phyloP scores from a whole-genome alignment of 2,113 vertebrate species.

The Hystrix cristata region DNA sequence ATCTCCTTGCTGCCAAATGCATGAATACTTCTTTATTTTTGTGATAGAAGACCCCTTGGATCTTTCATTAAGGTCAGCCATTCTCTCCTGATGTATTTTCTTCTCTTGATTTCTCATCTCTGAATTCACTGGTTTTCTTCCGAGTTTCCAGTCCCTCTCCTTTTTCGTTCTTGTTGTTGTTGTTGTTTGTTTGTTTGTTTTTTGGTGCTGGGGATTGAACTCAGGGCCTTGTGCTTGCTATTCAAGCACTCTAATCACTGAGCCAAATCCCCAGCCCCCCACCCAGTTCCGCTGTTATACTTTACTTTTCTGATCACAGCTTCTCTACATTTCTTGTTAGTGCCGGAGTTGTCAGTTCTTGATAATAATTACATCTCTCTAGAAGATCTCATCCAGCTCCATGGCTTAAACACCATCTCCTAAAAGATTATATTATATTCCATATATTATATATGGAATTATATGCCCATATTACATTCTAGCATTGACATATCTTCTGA shows the following conservation, averaged over 20 bases:
- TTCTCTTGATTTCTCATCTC: background rate
- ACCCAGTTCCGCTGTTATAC: background rate
- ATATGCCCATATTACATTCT: background rate
- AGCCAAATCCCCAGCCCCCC: background rate
- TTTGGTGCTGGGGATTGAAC: too few species aligned
- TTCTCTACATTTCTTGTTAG: background rate
- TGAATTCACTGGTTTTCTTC: background rate
- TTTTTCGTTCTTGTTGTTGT: too few species aligned
- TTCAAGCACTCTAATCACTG: too few species aligned
- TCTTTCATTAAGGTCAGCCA: background rate
- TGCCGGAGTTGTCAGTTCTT: background rate
- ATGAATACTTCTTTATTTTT: background rate
- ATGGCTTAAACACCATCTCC: background rate
- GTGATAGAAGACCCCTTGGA: background rate
- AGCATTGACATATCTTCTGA: background rate
- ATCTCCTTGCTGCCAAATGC: background rate
- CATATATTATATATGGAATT: too few species aligned
- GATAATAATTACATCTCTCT: background rate
- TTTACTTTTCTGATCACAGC: background rate
- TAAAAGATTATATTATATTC: background rate
- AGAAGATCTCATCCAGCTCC: background rate
- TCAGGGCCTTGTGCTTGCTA: too few species aligned
- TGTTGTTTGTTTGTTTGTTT: too few species aligned
- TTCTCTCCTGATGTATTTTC: background rate
- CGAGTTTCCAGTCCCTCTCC: background rate